Base-by-base conservation (phyloP, 2,888 invertebrate species). In the Glyphotaelius pellucidus region DNA sequence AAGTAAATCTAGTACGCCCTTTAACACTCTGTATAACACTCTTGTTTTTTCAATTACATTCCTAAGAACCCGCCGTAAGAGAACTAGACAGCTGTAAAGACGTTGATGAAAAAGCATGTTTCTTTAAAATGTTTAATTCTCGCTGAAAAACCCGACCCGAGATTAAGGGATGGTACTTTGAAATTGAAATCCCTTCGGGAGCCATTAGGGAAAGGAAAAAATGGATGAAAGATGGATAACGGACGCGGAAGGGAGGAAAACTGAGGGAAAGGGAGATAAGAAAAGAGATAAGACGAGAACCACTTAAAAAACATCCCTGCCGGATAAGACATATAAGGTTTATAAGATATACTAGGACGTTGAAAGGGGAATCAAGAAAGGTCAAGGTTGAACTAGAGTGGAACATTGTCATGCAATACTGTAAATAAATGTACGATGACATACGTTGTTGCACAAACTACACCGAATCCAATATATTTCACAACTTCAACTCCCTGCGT, bases 271-370 rank as follows among this genome's bases (percentile, higher is more conserved):
- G 42, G 15, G n/a, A 86, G 86, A 86, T 86, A 86, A 86, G 86
- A 86, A 86, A 42, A 42, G 42, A 86, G 67, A 67, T 67, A 67
- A 67, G 67, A 67, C 25, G n/a, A 67, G 35, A 86, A 86, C 86
- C 86, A 86, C 86, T 86, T 86, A 86, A 86, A 85, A 86, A 86
- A 86, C 86, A 86, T 86, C 86, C 14, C 42, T 86, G 35, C 47
- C 30, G 86, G 30, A 42, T 38, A n/a, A 83, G 67, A 67, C 25
- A 25, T 67, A 67, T 67, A 25, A n/a, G 67, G 67, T 67, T n/a
- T 67, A 67, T 67, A 67, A 67, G 83, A 83, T 83, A 35, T 35
- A 38, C 19, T 83, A 25, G 35, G 25, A 15, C 32, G 5, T 25
- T 35, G 83, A 35, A 83, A 19, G 32, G 32, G 83, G 35, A 35